Percentiles rank a stretch among this genome's conserved stretches.
Evolutionary conservation across 2,797 vertebrate species (phyloP).

Genomic region (Micrastur ruficollis): DNA sequence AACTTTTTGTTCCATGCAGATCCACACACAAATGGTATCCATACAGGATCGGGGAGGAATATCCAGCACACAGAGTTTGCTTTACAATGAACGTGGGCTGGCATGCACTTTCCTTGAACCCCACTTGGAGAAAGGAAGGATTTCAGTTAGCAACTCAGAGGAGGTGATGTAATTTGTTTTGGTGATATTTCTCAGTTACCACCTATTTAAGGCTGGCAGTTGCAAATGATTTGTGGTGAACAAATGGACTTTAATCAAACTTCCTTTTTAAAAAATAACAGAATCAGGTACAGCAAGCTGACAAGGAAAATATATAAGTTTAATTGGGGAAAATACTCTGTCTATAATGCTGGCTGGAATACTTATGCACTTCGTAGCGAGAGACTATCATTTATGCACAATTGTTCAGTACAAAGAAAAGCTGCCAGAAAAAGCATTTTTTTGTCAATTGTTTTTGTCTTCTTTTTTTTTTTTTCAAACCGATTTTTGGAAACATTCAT

Average conservation of each 20-base stretch:
- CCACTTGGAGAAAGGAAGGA: constrained; percentile 12
- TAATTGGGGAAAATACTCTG: constrained; percentile 8
- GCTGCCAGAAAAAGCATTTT: constrained; percentile 15
- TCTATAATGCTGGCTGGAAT: not conserved
- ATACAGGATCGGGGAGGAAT: fast-evolving
- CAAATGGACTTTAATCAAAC: constrained; percentile 55
- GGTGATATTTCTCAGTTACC: constrained; percentile 65
- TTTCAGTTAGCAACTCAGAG: constrained; percentile 27
- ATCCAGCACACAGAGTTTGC: not conserved
- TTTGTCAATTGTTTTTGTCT: not conserved
- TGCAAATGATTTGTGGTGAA: constrained; percentile 52
- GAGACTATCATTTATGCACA: not conserved
- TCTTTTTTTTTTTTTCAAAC: not conserved
- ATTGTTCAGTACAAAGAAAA: not conserved
- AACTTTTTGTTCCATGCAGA: not conserved
- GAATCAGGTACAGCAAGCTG: constrained; percentile 17
- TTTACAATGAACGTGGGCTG: not conserved
- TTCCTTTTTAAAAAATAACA: constrained; percentile 50
- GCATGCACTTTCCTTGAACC: constrained; percentile 54
- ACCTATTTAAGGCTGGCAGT: constrained; percentile 64
- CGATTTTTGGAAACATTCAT: not conserved
- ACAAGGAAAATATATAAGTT: constrained; percentile 35
- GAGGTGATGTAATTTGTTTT: constrained; percentile 68
- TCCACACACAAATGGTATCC: not conserved
- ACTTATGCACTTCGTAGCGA: not conserved